Base-by-base conservation (phyloP, 2,888 invertebrate genomes). In the Platycheirus rosarum region DNA sequence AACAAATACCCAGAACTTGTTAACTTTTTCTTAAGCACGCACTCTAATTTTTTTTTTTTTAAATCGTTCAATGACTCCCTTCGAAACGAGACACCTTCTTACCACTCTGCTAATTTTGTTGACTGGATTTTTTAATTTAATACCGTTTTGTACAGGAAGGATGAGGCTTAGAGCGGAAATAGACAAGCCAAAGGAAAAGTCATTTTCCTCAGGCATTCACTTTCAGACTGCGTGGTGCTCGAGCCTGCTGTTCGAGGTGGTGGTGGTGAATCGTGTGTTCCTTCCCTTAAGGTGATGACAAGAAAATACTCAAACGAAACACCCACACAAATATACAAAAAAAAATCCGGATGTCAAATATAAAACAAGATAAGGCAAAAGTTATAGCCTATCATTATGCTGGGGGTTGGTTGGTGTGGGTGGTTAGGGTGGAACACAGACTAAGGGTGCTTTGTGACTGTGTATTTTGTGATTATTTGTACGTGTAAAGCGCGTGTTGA, bases 41-140 rank as follows among this genome's bases (percentile, higher is more conserved):
- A n/a, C n/a, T n/a, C n/a, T n/a, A n/a, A n/a, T n/a, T n/a, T n/a
- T n/a, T n/a, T n/a, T n/a, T n/a, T 18, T 32, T 51, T 16, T 5
- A 6, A 23, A 4, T 23, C 6, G 23, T 57, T 40, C 13, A 49
- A 57, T 11, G 40, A 57, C 9, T 23, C 37, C 26, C 18, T 40
- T 57, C 23, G 40, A 40, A 20, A 13, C 23, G 40, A 57, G 23
- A 40, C 44, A 53, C 40, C 53, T 32, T 53, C 29, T 53, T 51
- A 8, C 23, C 14, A 49, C 29, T 44, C 20, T 18, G 11, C 63
- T 70, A 9, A 65, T 63, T 70, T 75, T 65, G 75, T 69, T 80
- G 79, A 80, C 70, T 60, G 79, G 42, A 49, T 60, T 76, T 76
- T n/a, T 80, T 71, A 80, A 80, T 80, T 80, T 80, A 80, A 76